Evolutionary conservation across 2,797 vertebrate species (phyloP).

Genomic region (Rhynchotus rufescens): DNA sequence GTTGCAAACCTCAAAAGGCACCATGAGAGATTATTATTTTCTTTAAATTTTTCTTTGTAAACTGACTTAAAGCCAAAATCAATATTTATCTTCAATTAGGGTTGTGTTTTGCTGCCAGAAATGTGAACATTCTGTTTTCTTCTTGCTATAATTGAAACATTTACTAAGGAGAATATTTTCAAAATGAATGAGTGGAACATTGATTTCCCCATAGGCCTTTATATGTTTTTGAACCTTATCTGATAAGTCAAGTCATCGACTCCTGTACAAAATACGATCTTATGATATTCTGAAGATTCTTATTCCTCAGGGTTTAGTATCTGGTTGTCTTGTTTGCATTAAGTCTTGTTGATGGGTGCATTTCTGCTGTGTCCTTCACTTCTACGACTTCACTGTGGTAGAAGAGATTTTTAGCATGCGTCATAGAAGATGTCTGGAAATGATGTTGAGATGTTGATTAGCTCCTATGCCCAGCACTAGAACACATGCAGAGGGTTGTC

Average conservation of each 20-base stretch:
- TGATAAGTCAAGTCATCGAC: background rate
- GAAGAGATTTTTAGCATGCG: background rate
- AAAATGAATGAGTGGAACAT: constrained; percentile 71
- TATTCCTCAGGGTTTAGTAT: background rate
- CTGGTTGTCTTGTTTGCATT: background rate
- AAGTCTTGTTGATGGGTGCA: background rate
- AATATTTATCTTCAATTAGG: constrained; percentile 74
- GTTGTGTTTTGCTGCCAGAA: constrained; percentile 66
- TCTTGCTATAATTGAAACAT: constrained; percentile 59
- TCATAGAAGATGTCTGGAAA: background rate
- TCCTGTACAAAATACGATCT: background rate
- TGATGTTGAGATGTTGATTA: background rate
- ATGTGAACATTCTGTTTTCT: constrained; percentile 60
- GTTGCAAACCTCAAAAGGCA: constrained; percentile 32
- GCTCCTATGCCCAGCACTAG: background rate
- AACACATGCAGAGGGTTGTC: background rate
- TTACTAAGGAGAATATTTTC: constrained; percentile 61
- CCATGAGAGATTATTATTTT: constrained; percentile 46
- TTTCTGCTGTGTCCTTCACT: background rate
- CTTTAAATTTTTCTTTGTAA: constrained; percentile 62
- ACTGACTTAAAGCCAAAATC: constrained; percentile 70
- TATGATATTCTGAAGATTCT: background rate
- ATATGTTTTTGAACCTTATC: background rate
- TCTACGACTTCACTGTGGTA: background rate
- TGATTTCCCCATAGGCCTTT: constrained; percentile 34